Conservation (phyloP, 2,113 vertebrate genomes). For the Zootoca vivipara region DNA sequence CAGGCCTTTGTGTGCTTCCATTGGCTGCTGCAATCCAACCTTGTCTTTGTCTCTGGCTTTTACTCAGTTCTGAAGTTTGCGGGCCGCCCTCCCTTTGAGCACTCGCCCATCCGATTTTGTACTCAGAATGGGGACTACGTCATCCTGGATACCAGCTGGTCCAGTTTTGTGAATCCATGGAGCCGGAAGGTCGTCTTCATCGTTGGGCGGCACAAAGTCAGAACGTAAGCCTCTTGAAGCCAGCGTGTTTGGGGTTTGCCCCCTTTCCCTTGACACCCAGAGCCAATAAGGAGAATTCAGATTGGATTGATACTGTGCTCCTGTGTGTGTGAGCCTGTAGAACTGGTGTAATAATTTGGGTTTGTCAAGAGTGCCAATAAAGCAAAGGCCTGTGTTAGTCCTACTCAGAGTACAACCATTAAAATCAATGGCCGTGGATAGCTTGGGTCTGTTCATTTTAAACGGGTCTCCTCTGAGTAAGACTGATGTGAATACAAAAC, state of each 20-base stretch:
- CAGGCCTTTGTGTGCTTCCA: too few relatives aligned
- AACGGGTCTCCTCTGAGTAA: too few relatives aligned
- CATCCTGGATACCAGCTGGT: slow-evolving; percentile 91
- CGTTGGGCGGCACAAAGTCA: slow-evolving; percentile 90
- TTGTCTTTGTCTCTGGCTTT: neutral
- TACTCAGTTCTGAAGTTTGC: slow-evolving; percentile 85
- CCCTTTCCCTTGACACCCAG: neutral
- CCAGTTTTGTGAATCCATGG: slow-evolving; percentile 93
- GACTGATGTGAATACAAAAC: too few relatives aligned
- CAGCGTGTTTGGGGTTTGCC: neutral
- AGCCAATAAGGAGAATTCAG: neutral
- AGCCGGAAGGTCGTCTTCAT: slow-evolving; percentile 89
- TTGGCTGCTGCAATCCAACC: neutral
- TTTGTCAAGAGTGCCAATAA: too few relatives aligned
- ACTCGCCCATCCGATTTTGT: slow-evolving; percentile 85
- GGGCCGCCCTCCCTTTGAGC: slow-evolving; percentile 87
- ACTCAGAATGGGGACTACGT: slow-evolving; percentile 91
- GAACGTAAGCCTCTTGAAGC: slow-evolving; percentile 78
- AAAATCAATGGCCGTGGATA: too few relatives aligned
- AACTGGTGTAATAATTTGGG: too few relatives aligned
- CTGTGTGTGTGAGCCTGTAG: too few relatives aligned
- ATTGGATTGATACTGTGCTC: neutral
- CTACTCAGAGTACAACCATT: too few relatives aligned
- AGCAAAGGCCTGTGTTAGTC: too few relatives aligned
- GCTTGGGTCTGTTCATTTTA: too few relatives aligned